Percentiles rank a stretch among this genome's conserved stretches.
phyloP scores from a whole-genome alignment of 1,140 invertebrate species.

The Delia radicum region DNA sequence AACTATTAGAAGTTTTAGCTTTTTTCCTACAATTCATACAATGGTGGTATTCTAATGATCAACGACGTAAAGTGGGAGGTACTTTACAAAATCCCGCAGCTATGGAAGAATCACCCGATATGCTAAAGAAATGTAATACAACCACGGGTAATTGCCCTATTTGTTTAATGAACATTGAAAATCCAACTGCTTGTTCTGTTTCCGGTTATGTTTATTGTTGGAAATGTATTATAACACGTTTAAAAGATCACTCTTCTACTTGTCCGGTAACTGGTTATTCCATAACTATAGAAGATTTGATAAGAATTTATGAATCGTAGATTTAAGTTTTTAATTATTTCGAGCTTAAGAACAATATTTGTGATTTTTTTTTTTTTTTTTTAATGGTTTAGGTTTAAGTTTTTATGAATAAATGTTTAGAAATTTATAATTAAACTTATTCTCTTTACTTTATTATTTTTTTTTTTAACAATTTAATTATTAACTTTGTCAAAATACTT shows the following conservation, averaged over 20 bases:
- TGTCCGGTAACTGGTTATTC: constrained; percentile 47
- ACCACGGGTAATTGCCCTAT: constrained; percentile 43
- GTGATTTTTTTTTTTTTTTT: too few relatives aligned
- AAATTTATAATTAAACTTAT: not conserved
- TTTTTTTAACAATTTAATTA: constrained; percentile 12
- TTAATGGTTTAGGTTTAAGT: not conserved
- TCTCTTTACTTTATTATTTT: not conserved
- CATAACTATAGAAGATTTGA: constrained; percentile 47
- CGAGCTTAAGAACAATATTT: not conserved
- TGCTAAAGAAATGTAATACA: constrained; percentile 24
- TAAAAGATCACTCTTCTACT: constrained; percentile 38
- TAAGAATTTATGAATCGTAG: constrained; percentile 48
- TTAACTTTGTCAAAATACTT: constrained; percentile 35
- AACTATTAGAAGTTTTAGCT: constrained; percentile 47
- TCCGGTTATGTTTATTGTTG: constrained; percentile 53
- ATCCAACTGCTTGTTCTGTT: constrained; percentile 47
- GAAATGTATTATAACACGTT: constrained; percentile 47
- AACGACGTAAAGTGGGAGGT: constrained; percentile 43
- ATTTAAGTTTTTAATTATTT: not conserved
- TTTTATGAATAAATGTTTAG: not conserved
- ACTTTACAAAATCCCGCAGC: constrained; percentile 40
- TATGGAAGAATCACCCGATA: constrained; percentile 23
- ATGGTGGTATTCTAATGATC: constrained; percentile 53
- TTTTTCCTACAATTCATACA: constrained; percentile 54
- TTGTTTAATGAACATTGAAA: constrained; percentile 41